These are phyloP conservation scores for Drosophila buzzatii DNA, from an alignment of 2,888 invertebrate genomes.

Conservation along the genomic window DNA sequence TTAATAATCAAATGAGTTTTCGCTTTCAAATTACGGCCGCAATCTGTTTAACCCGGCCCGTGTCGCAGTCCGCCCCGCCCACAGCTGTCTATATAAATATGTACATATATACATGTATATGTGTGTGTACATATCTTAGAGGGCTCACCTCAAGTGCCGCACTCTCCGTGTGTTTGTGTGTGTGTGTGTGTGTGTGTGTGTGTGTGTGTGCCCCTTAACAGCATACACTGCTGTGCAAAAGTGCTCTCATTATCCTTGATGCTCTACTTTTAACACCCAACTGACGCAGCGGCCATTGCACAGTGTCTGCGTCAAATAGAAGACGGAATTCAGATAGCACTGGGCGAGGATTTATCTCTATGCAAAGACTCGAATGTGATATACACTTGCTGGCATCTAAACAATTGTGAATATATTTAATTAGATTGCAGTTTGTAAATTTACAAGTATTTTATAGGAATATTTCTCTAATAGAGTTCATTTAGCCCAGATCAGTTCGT, in stretches of 20 bases:
- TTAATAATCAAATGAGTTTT: slow-evolving; percentile 80
- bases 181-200: neutral
- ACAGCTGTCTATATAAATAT: slow-evolving; percentile 52
- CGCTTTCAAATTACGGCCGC: slow-evolving; percentile 80
- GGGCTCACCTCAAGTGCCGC: slow-evolving; percentile 52
- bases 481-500: too few relatives aligned
- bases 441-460: neutral
- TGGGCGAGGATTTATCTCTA: too few relatives aligned
- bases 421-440: too few relatives aligned
- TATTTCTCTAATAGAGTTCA: neutral
- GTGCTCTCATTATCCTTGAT: slow-evolving; percentile 77
- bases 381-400: neutral
- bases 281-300: slow-evolving; percentile 37
- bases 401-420: neutral
- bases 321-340: slow-evolving; percentile 16
- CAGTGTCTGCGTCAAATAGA: slow-evolving; percentile 37
- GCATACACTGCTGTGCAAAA: slow-evolving; percentile 50
- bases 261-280: slow-evolving; percentile 70
- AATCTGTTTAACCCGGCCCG: slow-evolving; percentile 72
- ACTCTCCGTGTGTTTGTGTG: neutral
- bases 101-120: neutral
- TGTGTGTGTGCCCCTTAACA: slow-evolving; percentile 24
- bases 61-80: slow-evolving; percentile 27
- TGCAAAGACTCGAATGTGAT: neutral
- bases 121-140: slow-evolving; percentile 41